Evolutionary conservation across 2,888 invertebrate species (phyloP).

Genomic region (Rhaphigaster nebulosa): DNA sequence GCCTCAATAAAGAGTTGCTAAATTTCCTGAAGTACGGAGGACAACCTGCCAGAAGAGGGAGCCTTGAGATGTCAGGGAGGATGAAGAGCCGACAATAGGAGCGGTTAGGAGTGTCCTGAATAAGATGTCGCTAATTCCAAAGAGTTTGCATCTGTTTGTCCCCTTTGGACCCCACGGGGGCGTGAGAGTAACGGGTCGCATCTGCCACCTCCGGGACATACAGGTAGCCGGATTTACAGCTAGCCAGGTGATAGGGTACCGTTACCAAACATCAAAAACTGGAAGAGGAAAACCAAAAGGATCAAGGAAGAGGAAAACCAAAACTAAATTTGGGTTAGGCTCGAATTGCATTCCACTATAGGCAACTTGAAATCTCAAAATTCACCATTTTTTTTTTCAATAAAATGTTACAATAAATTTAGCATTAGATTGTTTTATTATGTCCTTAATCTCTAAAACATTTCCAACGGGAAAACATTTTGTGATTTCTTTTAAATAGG

Average conservation of each 20-base stretch:
- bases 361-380: neutral
- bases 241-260: constrained; percentile 51
- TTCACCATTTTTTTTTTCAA: neutral
- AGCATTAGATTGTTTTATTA: no score
- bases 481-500: no score
- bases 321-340: neutral
- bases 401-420: no score
- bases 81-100: constrained; percentile 20
- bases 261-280: constrained; percentile 27
- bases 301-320: constrained; percentile 17
- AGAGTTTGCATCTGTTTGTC: constrained; percentile 56
- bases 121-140: constrained; percentile 50
- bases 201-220: constrained; percentile 35
- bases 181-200: constrained; percentile 55
- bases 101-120: constrained; percentile 34
- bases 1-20: neutral
- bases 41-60: constrained; percentile 30
- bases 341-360: no score
- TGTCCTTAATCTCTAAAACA: no score
- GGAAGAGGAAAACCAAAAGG: neutral
- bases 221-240: constrained; percentile 56
- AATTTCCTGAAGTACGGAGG: constrained; percentile 17
- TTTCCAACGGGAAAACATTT: no score
- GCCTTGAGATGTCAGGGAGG: constrained; percentile 1
- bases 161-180: constrained; percentile 38